phyloP scores from a whole-genome alignment of 1,140 invertebrate genomes.

The Drosophila willistoni region DNA sequence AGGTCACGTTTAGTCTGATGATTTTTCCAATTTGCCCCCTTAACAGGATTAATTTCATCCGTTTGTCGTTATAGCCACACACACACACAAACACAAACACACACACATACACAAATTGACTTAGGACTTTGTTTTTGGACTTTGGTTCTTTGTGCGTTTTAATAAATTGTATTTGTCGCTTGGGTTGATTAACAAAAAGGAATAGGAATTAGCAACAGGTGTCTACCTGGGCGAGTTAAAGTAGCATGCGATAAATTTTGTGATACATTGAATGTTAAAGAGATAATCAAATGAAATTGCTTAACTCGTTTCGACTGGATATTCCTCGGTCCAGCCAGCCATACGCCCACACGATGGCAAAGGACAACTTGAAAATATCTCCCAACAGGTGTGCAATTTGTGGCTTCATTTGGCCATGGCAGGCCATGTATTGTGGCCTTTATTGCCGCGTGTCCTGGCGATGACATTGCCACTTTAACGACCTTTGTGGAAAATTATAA shows the following conservation, averaged over 20 bases:
- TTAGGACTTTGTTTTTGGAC: conserved; percentile 7
- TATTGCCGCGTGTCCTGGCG: conserved; percentile 43
- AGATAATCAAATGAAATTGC: conserved; percentile 4
- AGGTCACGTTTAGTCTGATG: conserved; percentile 31
- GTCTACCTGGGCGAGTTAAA: conserved; percentile 17
- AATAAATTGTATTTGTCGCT: conserved; percentile 64
- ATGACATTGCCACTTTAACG: conserved; percentile 62
- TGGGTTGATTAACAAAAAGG: conserved; percentile 51
- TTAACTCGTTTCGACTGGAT: not conserved
- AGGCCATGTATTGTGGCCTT: conserved; percentile 38
- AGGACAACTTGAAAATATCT: conserved; percentile 22
- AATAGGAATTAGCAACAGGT: conserved; percentile 58
- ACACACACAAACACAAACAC: not conserved
- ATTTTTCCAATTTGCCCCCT: conserved; percentile 41
- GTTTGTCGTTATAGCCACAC: conserved; percentile 47
- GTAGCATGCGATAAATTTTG: conserved; percentile 33
- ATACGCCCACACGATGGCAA: not conserved
- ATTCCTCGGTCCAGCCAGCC: too few relatives aligned
- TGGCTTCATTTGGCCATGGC: conserved; percentile 52
- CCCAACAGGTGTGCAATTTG: conserved; percentile 42
- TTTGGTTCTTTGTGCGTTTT: conserved; percentile 48
- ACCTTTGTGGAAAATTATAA: conserved; percentile 54
- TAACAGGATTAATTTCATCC: conserved; percentile 62
- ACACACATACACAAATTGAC: conserved; percentile 17
- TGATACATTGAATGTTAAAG: conserved; percentile 18